A percentile compares a stretch with the other conserved stretches of the same genome.
phyloP scores from a whole-genome alignment of 1,140 invertebrate species.

The Sweltsa coloradensis region DNA sequence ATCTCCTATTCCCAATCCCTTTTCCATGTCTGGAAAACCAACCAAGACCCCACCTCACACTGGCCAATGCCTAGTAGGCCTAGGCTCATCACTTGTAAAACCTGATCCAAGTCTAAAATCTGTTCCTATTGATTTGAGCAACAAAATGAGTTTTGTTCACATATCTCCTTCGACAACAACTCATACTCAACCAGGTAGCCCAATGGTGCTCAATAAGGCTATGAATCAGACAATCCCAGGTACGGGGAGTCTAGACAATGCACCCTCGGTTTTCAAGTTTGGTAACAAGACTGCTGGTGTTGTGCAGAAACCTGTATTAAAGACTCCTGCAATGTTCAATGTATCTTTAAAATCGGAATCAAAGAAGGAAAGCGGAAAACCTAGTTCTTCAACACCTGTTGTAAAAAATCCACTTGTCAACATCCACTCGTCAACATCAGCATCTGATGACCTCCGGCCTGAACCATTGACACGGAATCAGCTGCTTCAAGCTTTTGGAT shows the following conservation, averaged over 20 bases:
- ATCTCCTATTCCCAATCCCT: slow-evolving; percentile 13
- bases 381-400: no score
- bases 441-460: no score
- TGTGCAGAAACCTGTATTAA: slow-evolving; percentile 50
- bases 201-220: no score
- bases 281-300: neutral
- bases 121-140: no score
- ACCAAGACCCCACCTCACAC: no score
- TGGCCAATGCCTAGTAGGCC: no score
- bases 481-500: slow-evolving; percentile 73
- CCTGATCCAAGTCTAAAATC: no score
- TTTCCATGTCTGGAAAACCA: neutral
- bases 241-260: neutral
- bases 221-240: neutral
- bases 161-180: slow-evolving; percentile 30
- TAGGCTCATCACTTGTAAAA: no score
- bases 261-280: neutral
- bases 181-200: slow-evolving; percentile 15
- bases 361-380: slow-evolving; percentile 15
- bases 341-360: slow-evolving; percentile 8
- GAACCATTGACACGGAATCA: slow-evolving; percentile 76
- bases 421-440: no score
- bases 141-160: slow-evolving; percentile 37
- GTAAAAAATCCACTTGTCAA: no score
- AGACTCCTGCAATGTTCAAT: slow-evolving; percentile 78